Base-by-base conservation (phyloP, 2,888 invertebrate genomes). In the Timema podura region DNA sequence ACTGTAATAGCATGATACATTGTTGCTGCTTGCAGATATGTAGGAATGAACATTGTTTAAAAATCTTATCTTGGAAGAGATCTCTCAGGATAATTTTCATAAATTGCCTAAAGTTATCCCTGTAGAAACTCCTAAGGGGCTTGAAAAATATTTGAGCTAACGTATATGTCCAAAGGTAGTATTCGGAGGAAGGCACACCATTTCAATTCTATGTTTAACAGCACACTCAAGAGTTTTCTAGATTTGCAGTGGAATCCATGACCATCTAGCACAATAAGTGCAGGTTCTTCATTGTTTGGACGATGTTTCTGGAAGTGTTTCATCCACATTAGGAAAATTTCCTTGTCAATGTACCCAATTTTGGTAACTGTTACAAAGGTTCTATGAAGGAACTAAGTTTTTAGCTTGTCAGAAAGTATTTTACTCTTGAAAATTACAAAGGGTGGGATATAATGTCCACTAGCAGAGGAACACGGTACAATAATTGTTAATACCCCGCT, bases 201-300 rank as follows among this genome's bases (percentile, higher is more conserved):
- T 16, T 16, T 61, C 61, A 61, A 61, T 61, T 16, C 5, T 13
- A 13, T 61, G 61, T 5, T 5, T 61, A 30, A 61, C 8, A 30
- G 30, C 30, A 16, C 45, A 61, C 61, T 61, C 61, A 61, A 61
- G 61, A 5, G 61, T 61, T 61, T 61, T 30, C 61, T 61, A 61
- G 61, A 61, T 30, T 61, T 61, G 61, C 16, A 61, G 13, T 61
- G 61, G 16, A 16, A 61, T 61, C 16, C 30, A 16, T 61, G 30
- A 13, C 1, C 61, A 61, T 61, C 61, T 61, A 61, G 61, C 61
- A 61, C 16, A 9, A 2, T 0, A 61, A 61, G 61, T 61, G 61
- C 61, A 16, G 30, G 30, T 13, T 61, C 61, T 61, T 61, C 6
- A 61, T 30, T 30, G 30, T 3, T 30, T 30, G 30, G 30, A 30